Base-by-base conservation (phyloP, 2,797 vertebrate species). In the Anomalospiza imberbis region DNA sequence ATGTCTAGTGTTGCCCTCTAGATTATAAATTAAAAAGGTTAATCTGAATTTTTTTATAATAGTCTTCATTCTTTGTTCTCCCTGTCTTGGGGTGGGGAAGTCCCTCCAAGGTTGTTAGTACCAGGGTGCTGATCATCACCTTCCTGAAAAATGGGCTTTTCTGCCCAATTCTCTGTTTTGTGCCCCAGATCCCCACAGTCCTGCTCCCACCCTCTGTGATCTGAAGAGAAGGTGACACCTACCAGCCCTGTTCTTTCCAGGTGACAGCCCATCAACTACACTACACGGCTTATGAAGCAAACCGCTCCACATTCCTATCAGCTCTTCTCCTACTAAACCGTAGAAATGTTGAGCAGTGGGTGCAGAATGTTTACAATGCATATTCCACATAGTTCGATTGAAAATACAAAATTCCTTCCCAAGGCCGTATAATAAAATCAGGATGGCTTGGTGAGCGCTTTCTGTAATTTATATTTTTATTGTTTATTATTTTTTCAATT, bases 401-500 rank as follows among this genome's bases (percentile, higher is more conserved):
- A 95, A 96, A 96, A 97, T 92, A 86, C 91, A 78, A 96, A 96
- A 97, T 97, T 97, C 97, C 96, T 97, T 97, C 95, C 95, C 95
- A 91, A 97, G 93, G 77, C 95, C 86, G 85, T 96, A 97, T 97
- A 97, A 97, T 97, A 97, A 97, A 97, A 96, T 57, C 95, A 96
- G 86, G 95, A 97, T 97, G 96, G 91, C 93, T 97, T 93, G 93
- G 93, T 96, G 95, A 96, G 92, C 55, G 28, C 93, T 95, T 93
- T 96, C 94, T 92, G 92, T 96, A 94, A 96, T 96, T 96, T 96
- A 96, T 96, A 92, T 97, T 97, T 97, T 97, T 91, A 87, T 96
- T 97, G 96, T 97, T 98, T 97, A 95, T 97, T 97, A 96, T 97
- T 95, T 96, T 97, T 97, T 97, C 95, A 94, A 94, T 94, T 97